Conservation (phyloP, 2,113 vertebrate species). For the Tympanuchus pallidicinctus region DNA sequence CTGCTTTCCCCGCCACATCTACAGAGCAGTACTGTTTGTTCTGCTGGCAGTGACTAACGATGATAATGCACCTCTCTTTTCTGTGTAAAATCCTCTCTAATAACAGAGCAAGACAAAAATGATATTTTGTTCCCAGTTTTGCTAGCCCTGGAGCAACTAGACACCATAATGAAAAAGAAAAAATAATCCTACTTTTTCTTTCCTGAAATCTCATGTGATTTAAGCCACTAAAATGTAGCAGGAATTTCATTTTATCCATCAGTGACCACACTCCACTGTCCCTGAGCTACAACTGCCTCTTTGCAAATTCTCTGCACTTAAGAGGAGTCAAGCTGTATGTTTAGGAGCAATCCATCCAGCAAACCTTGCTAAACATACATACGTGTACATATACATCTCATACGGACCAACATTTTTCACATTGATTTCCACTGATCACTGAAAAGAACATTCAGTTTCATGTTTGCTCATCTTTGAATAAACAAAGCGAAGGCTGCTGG, state of each 20-base stretch:
- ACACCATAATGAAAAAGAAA: accelerated
- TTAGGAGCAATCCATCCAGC: conserved; percentile 29
- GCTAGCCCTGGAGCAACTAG: not conserved
- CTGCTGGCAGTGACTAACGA: conserved; percentile 2
- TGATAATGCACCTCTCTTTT: not conserved
- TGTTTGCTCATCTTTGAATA: conserved; percentile 47
- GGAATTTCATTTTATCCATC: conserved; percentile 65
- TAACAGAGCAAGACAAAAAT: not conserved
- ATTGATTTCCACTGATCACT: not conserved
- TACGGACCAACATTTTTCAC: conserved; percentile 22
- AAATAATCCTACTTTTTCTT: not conserved
- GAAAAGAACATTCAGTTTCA: conserved; percentile 23
- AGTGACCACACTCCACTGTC: conserved; percentile 23
- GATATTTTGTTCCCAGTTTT: not conserved
- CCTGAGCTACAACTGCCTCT: conserved; percentile 27
- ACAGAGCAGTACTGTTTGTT: not conserved
- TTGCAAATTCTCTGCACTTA: conserved; percentile 24
- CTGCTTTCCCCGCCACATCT: not conserved
- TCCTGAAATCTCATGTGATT: conserved; percentile 15
- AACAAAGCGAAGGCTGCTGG: conserved; percentile 10
- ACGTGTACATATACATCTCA: not conserved
- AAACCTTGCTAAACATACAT: conserved; percentile 2
- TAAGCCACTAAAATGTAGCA: conserved; percentile 63
- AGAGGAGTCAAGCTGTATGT: not conserved
- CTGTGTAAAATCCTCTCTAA: not conserved